These are phyloP conservation scores for Oostethus manadensis DNA, from an alignment of 2,113 vertebrate species.

Conservation along the genomic window DNA sequence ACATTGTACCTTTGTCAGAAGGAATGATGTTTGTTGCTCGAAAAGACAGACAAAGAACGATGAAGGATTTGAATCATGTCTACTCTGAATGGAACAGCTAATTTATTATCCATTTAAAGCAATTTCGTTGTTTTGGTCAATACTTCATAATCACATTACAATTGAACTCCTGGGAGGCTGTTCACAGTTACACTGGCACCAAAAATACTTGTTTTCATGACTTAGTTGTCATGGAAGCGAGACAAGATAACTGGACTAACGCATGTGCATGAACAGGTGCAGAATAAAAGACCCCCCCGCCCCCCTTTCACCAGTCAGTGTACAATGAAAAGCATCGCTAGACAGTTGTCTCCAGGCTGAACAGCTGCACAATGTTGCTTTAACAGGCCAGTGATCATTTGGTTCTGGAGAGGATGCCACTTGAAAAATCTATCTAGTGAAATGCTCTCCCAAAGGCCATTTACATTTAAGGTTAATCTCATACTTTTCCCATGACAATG, in stretches of 20 bases:
- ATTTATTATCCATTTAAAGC: background rate
- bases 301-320: background rate
- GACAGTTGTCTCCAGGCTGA: background rate
- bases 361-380: slow-evolving; percentile 19
- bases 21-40: slow-evolving; percentile 40
- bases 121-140: too few relatives aligned
- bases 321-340: background rate
- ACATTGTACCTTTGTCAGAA: slow-evolving; percentile 46
- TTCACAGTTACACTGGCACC: background rate
- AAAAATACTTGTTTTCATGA: background rate
- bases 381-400: slow-evolving; percentile 16
- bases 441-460: slow-evolving; percentile 26
- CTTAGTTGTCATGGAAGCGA: background rate
- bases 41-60: too few relatives aligned
- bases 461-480: slow-evolving; percentile 49
- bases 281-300: background rate
- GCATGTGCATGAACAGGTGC: too few relatives aligned
- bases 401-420: slow-evolving; percentile 28
- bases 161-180: background rate
- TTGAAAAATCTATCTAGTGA: slow-evolving; percentile 28
- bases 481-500: slow-evolving; percentile 32
- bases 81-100: too few relatives aligned
- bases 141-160: background rate
- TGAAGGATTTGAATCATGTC: background rate
- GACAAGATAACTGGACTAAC: background rate